These are phyloP conservation scores for Callorhinus ursinus DNA, from an alignment of 2,113 vertebrate genomes.

Conservation along the genomic window DNA sequence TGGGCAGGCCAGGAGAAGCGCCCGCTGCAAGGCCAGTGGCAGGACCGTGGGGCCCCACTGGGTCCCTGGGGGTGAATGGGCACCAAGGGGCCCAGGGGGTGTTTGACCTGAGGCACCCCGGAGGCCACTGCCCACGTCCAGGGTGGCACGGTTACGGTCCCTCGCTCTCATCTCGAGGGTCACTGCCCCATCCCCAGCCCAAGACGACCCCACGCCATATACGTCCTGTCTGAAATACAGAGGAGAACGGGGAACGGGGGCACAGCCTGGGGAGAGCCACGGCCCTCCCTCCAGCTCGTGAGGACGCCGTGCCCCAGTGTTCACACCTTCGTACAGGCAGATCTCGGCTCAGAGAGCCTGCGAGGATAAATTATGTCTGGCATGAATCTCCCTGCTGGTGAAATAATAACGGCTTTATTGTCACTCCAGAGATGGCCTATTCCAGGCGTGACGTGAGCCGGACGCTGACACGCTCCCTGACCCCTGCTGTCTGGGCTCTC, in stretches of 20 bases:
- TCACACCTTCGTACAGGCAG: constrained; percentile 66
- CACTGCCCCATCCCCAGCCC: not conserved
- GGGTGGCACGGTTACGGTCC: fast-evolving
- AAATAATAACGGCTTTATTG: constrained; percentile 80
- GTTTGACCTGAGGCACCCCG: not conserved
- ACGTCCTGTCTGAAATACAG: constrained; percentile 23
- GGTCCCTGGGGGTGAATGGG: fast-evolving
- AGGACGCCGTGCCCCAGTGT: constrained; percentile 76
- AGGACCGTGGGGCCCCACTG: fast-evolving
- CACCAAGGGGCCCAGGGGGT: not conserved
- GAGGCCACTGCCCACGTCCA: not conserved
- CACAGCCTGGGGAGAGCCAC: constrained; percentile 40
- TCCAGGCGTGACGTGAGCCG: not conserved
- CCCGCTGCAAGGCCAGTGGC: not conserved
- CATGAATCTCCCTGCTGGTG: constrained; percentile 79
- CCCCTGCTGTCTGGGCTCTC: fast-evolving
- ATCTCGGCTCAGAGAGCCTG: constrained; percentile 81
- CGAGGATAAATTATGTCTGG: constrained; percentile 77
- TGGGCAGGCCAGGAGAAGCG: fast-evolving
- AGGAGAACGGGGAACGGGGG: not conserved
- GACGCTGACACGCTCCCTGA: fast-evolving
- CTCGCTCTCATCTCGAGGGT: not conserved
- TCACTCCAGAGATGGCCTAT: constrained; percentile 65
- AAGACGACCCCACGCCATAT: not conserved
- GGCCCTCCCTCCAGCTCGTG: constrained; percentile 68